Evolutionary conservation across 2,888 invertebrate genomes (phyloP).

Genomic region (Rhabditoides inermis): DNA sequence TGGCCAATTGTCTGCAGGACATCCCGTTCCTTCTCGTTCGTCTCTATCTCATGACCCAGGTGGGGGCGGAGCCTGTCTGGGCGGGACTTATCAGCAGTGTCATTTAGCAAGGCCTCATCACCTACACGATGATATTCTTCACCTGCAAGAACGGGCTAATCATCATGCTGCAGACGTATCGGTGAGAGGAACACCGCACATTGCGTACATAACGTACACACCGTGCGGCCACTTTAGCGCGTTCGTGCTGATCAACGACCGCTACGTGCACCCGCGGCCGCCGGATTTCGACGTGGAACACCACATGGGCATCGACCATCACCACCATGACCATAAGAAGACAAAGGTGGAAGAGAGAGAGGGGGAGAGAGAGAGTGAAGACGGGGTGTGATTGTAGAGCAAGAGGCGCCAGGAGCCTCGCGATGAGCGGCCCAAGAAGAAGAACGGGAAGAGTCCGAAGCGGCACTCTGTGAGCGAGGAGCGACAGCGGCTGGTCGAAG

Average conservation of each 20-base stretch:
- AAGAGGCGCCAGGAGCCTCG: no score
- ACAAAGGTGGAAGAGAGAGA: no score
- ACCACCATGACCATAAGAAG: no score
- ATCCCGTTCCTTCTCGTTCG: slow-evolving; percentile 55
- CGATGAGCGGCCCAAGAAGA: no score
- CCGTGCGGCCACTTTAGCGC: slow-evolving; percentile 14
- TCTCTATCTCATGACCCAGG: slow-evolving; percentile 75
- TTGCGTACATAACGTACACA: slow-evolving; percentile 14
- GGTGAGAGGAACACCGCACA: no score
- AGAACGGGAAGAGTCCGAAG: no score
- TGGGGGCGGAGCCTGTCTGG: no score
- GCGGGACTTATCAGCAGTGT: no score
- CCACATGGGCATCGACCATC: slow-evolving; percentile 15
- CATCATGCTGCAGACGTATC: slow-evolving; percentile 63
- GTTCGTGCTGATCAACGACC: slow-evolving; percentile 29
- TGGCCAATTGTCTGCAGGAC: slow-evolving; percentile 55
- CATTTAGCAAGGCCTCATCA: slow-evolving; percentile 77
- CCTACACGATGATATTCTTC: slow-evolving; percentile 91
- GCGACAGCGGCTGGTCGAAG: no score
- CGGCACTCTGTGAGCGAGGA: no score
- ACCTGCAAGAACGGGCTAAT: slow-evolving; percentile 83
- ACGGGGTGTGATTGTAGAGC: no score
- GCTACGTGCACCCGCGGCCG: slow-evolving; percentile 39
- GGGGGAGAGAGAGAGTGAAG: no score
- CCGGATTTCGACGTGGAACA: slow-evolving; percentile 15